Base-by-base conservation (phyloP, 2,113 vertebrate genomes). In the Porphyrio hochstetteri region DNA sequence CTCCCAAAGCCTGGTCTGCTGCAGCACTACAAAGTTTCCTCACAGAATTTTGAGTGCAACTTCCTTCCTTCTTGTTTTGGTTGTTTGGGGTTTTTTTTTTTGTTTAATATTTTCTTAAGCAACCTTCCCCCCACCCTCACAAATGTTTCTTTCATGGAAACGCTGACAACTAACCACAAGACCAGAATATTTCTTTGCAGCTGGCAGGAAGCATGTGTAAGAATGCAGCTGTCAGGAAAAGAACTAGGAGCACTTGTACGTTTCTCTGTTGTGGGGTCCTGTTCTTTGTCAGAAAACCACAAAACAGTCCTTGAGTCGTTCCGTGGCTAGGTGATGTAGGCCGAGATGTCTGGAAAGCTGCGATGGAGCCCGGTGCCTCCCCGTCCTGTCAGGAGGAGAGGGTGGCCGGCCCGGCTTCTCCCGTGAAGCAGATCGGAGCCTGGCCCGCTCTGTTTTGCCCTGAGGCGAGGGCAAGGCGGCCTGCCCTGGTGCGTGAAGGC, bases 291-390 rank as follows among this genome's bases (percentile, higher is more conserved):
- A 76, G 48, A 85, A 82, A 68, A 33, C 6, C 29, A 17, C 48
- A 31, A 23, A 23, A 14, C 2, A 29, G 55, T 3, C 19, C 38
- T 33, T 8, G 21, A 29, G 42, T 3, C 1, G 3, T 16, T 25
- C 2, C 2, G 5, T 25, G 10, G 67, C 5, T 11, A 19, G 16
- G 25, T 38, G 60, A 19, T 3, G 52, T 25, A 36, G 61, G 12
- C 1, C 4, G 9, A 21, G 19, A 16, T 35, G n/a, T 8, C 24
- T 38, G 7, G 13, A 33, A 23, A 24, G 35, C 17, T 23, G 65
- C 3, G 7, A 12, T 19, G 35, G 40, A 20, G 42, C n/a, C 3
- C 6, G 2, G 13, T 4, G 11, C 6, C 35, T 9, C 5, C 1
- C n/a, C 20, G 19, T 27, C 21, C 61, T 20, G 19, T 7, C 33